A percentile compares a stretch with the other conserved stretches of the same genome.
Conservation (phyloP, 2,888 invertebrate genomes). For the Stenichneumon culpator region DNA sequence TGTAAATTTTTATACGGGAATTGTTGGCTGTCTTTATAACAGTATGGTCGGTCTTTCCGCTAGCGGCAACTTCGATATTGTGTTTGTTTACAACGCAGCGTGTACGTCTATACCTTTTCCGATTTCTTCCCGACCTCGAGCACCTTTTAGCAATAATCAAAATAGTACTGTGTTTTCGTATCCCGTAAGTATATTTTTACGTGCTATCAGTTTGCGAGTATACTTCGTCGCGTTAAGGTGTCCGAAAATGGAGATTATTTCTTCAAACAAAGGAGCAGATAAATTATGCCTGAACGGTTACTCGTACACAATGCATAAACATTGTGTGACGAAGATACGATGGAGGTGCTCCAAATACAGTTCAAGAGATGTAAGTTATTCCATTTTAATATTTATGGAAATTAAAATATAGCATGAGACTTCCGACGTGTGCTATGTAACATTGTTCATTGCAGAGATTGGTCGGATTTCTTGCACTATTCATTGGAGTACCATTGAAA, state of each 20-base stretch:
- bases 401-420: too few relatives aligned
- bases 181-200: conserved; percentile 5
- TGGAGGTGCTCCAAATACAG: conserved; percentile 11
- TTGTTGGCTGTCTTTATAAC: too few relatives aligned
- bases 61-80: too few relatives aligned
- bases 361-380: background rate
- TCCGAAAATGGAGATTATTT: conserved; percentile 11
- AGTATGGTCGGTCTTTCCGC: too few relatives aligned
- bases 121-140: background rate
- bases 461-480: too few relatives aligned
- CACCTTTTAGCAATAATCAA: background rate
- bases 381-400: background rate
- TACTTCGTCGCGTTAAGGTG: background rate
- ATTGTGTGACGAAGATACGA: conserved; percentile 4
- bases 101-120: background rate
- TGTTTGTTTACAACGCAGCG: too few relatives aligned
- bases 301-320: conserved; percentile 5
- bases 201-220: conserved; percentile 6
- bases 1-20: too few relatives aligned
- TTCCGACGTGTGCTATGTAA: too few relatives aligned
- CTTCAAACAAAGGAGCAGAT: conserved; percentile 3
- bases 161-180: background rate
- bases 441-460: too few relatives aligned
- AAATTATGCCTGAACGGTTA: conserved; percentile 14
- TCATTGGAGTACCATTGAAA: too few relatives aligned